These are phyloP conservation scores for Ypsolopha scabrella DNA, from an alignment of 2,888 invertebrate genomes.

Conservation along the genomic window DNA sequence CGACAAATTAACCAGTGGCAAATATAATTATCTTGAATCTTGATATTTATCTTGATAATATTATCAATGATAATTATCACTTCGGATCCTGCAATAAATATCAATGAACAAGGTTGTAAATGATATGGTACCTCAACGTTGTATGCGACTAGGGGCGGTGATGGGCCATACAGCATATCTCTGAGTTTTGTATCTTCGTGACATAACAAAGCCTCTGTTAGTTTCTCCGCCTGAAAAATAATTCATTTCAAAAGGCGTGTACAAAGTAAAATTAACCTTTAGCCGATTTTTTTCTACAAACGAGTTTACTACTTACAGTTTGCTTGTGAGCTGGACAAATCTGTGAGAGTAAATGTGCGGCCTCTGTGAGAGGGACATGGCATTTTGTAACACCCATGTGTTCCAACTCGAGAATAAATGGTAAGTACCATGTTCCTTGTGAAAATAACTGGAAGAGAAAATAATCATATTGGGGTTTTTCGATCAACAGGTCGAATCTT, in stretches of 20 bases:
- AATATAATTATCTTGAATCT: too few relatives aligned
- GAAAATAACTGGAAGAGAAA: conserved; percentile 77
- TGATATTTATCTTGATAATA: too few relatives aligned
- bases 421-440: conserved; percentile 80
- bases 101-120: not conserved
- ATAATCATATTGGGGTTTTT: not conserved
- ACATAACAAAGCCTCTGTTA: conserved; percentile 54
- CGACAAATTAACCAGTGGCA: too few relatives aligned
- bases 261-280: not conserved
- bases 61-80: too few relatives aligned
- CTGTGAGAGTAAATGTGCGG: conserved; percentile 82
- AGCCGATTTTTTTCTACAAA: not conserved
- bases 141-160: conserved; percentile 62
- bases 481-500: too few relatives aligned
- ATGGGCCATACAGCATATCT: conserved; percentile 57
- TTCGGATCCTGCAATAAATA: too few relatives aligned
- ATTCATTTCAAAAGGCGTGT: not conserved
- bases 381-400: conserved; percentile 88
- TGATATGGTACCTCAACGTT: conserved; percentile 44
- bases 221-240: conserved; percentile 37
- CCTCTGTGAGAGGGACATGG: conserved; percentile 85
- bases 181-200: conserved; percentile 50
- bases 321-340: conserved; percentile 82
- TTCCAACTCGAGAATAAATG: conserved; percentile 88
- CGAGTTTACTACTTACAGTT: conserved; percentile 52